Base-by-base conservation (phyloP, 2,888 invertebrate species). In the Bibio marci region DNA sequence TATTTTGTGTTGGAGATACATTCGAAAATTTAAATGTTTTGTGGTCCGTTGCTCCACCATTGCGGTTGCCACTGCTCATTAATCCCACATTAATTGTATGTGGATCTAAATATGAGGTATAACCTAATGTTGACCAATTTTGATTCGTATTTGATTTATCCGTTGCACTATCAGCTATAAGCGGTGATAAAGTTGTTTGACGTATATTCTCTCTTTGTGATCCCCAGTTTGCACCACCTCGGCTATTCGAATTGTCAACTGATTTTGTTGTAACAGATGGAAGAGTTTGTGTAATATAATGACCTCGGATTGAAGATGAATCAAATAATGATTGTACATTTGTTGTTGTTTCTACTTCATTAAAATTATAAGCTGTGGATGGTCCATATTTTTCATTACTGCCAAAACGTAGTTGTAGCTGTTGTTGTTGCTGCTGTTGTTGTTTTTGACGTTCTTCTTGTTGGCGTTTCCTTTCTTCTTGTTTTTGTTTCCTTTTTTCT, bases 81-180 rank as follows among this genome's bases (percentile, higher is more conserved):
- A 78, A 51, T 1, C 71, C 76, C 41, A 79, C 75, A 50, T 83
- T 83, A 13, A 82, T 69, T 18, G 73, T 72, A 25, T 75, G 66
- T 0, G 83, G 82, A 55, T 82, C 78, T 7, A 80, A 60, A 44
- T 70, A 70, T 10, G 76, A 70, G 1, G 80, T 76, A 35, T 75
- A 76, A 39, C 66, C 63, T 4, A 65, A 63, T 1, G 61, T 58
- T 1, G 63, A 57, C 67, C 66, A 67, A 27, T 14, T 32, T 3
- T 66, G 65, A 44, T 60, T 54, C 43, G 58, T 53, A 1, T 55
- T 58, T n/a, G 57, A 52, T 25, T 53, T 44, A n/a, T 40, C 43
- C 27, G 31, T 35, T 30, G n/a, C n/a, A n/a, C n/a, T n/a, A n/a
- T n/a, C n/a, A n/a, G n/a, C n/a, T n/a, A n/a, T n/a, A n/a, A n/a